Percentiles rank a stretch among this genome's conserved stretches.
Evolutionary conservation across 2,888 invertebrate species (phyloP).

Genomic region (Caenorhabditis sulstoni): DNA sequence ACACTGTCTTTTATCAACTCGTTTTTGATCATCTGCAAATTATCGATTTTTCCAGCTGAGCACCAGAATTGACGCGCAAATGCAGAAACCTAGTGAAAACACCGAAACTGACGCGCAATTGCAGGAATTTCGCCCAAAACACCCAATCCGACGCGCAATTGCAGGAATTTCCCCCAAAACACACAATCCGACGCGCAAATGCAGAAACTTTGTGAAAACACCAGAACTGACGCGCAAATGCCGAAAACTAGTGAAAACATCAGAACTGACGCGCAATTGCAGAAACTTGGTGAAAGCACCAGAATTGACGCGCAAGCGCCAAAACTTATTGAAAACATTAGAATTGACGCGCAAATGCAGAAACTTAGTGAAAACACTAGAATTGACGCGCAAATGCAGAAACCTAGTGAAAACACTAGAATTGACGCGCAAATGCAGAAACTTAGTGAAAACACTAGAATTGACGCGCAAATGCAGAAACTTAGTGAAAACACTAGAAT

Average conservation of each 20-base stretch:
- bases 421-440: not conserved
- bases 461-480: no score
- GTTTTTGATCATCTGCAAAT: conserved; percentile 71
- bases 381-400: not conserved
- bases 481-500: not conserved
- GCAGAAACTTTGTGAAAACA: no score
- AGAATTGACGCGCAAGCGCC: not conserved
- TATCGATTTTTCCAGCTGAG: not conserved
- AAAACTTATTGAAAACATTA: not conserved
- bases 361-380: not conserved
- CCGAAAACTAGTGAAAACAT: no score
- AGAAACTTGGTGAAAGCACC: no score
- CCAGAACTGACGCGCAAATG: no score
- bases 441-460: no score
- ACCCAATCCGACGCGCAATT: no score
- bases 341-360: not conserved
- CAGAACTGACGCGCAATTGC: no score
- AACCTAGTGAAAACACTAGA: not conserved
- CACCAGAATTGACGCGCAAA: not conserved
- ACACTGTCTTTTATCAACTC: conserved; percentile 75
- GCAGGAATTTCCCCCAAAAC: no score
- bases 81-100: not conserved
- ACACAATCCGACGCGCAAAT: no score
- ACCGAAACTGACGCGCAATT: not conserved
- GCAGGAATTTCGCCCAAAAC: not conserved